Conservation (phyloP, 2,797 vertebrate genomes). For the Chanos chanos region DNA sequence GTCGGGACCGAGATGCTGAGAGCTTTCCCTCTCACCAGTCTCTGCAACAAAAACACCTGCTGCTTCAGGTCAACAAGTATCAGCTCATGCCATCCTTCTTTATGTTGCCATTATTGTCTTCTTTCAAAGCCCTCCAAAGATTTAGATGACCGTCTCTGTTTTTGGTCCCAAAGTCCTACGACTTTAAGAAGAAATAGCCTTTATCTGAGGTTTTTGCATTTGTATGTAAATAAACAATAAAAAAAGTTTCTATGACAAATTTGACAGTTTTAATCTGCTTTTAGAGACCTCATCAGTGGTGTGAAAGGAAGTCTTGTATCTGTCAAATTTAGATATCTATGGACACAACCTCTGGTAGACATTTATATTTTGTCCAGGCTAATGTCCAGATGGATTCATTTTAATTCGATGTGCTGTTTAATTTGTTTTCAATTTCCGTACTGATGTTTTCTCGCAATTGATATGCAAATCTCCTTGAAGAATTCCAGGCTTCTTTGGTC, state of each 20-base stretch:
- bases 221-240: constrained; percentile 8
- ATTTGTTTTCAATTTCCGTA: constrained; percentile 39
- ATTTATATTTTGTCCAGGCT: constrained; percentile 27
- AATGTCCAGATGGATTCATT: constrained; percentile 42
- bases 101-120: constrained; percentile 10
- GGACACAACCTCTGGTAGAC: constrained; percentile 20
- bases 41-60: constrained; percentile 32
- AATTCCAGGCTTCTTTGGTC: constrained; percentile 17
- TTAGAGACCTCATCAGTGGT: constrained; percentile 18
- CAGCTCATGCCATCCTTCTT: constrained; percentile 18
- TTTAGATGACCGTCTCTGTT: too few species aligned
- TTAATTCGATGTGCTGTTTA: constrained; percentile 32
- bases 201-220: not conserved
- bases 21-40: constrained; percentile 25
- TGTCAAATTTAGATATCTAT: constrained; percentile 34
- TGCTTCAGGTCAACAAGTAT: constrained; percentile 38
- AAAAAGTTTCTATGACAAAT: constrained; percentile 16
- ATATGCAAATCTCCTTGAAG: constrained; percentile 43
- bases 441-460: constrained; percentile 31
- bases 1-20: constrained; percentile 27
- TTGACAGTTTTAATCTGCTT: not conserved
- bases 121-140: constrained; percentile 7
- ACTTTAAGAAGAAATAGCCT: too few species aligned
- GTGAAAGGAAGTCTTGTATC: constrained; percentile 24
- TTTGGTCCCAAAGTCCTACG: too few species aligned